Percentiles rank a stretch among this genome's conserved stretches.
Evolutionary conservation across 2,113 vertebrate species (phyloP).

Genomic region (Butastur rufipennis): DNA sequence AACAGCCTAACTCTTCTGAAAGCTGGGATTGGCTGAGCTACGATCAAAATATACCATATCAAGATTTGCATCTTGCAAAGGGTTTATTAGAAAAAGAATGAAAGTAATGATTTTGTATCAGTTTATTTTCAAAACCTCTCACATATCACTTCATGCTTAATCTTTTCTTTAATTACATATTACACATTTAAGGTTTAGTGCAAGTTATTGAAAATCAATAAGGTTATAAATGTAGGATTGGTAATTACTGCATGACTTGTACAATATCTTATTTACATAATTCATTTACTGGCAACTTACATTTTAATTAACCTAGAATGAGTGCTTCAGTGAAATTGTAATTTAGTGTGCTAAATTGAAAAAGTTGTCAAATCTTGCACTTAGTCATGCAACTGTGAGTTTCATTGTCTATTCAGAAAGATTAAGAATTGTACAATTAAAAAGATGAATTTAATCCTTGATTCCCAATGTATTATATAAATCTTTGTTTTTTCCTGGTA

Average conservation of each 20-base stretch:
- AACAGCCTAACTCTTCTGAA: not conserved
- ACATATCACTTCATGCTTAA: not conserved
- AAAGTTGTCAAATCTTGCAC: constrained; percentile 55
- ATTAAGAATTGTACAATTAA: constrained; percentile 62
- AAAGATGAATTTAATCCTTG: constrained; percentile 51
- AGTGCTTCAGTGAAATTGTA: constrained; percentile 38
- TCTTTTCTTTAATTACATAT: constrained; percentile 31
- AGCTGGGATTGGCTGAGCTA: not conserved
- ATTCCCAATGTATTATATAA: constrained; percentile 27
- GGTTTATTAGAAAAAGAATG: not conserved
- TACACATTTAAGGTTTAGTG: constrained; percentile 4
- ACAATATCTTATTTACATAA: constrained; percentile 58
- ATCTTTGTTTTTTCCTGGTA: not conserved
- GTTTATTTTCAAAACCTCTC: not conserved
- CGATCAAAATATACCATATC: not conserved
- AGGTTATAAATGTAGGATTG: not conserved
- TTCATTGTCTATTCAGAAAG: constrained; percentile 57
- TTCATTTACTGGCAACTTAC: constrained; percentile 41
- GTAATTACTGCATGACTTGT: constrained; percentile 31
- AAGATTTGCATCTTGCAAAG: not conserved
- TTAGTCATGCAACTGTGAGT: constrained; percentile 56
- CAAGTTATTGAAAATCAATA: constrained; percentile 50
- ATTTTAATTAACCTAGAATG: constrained; percentile 62
- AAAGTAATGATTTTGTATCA: not conserved
- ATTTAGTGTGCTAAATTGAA: constrained; percentile 57